phyloP scores from a whole-genome alignment of 2,113 vertebrate genomes.

The Proterorhinus semilunaris region DNA sequence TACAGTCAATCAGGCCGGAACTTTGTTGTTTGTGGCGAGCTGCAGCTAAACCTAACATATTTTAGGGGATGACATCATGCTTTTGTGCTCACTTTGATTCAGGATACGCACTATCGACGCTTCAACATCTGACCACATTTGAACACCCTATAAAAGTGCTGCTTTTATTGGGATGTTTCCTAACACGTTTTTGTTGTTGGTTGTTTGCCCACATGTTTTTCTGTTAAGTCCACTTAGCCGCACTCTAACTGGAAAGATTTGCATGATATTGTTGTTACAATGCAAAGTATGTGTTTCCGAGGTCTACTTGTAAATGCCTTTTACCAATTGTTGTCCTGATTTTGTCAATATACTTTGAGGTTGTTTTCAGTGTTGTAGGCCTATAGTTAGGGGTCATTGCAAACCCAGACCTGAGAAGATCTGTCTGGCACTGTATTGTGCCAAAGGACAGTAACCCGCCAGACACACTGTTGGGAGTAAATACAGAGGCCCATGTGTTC shows the following conservation, averaged over 20 bases:
- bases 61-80: constrained; percentile 67
- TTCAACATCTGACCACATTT: constrained; percentile 16
- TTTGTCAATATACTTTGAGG: too few relatives aligned
- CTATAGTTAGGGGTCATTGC: not conserved
- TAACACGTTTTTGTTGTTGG: constrained; percentile 1
- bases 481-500: constrained; percentile 57
- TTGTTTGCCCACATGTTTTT: not conserved
- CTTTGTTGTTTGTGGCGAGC: constrained; percentile 22
- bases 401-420: constrained; percentile 10
- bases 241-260: not conserved
- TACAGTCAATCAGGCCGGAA: constrained; percentile 12
- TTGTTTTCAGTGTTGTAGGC: too few relatives aligned
- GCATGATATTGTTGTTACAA: not conserved
- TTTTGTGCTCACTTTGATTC: constrained; percentile 40
- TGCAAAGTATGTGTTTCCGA: constrained; percentile 9
- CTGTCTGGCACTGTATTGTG: constrained; percentile 24
- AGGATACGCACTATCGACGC: constrained; percentile 16
- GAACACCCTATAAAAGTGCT: not conserved
- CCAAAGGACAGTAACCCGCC: constrained; percentile 40
- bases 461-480: constrained; percentile 21
- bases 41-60: constrained; percentile 45
- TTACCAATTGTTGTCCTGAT: too few relatives aligned
- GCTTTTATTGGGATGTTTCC: not conserved
- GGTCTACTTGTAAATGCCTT: too few relatives aligned
- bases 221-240: not conserved